Evolutionary conservation across 2,888 invertebrate species (phyloP), one percentile per base, ranked within the genome.

Genomic region (Mesorhabditis spiculigera): DNA sequence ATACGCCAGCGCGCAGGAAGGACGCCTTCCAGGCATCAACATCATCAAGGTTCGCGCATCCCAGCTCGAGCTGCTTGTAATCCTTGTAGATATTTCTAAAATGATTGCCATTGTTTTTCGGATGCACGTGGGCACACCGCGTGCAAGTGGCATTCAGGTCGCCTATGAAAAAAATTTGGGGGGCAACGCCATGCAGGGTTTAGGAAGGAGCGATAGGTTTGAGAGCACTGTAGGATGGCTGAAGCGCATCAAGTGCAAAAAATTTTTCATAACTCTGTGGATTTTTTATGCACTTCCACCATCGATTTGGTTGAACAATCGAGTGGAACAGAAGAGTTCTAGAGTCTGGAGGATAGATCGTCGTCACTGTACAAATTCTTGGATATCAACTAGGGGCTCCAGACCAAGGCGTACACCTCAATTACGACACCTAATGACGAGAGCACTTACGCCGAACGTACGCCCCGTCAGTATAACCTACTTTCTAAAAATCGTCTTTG

Each of bases 21-120:
- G 97, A 98, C 3, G 98, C 98, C 88, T 98, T 98, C 98, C 97
- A 98, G 13, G 95, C 95, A 87, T 98, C 98, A 13, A 97, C 94
- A 68, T 87, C 86, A 71, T 86, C 89, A 75, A 87, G 85, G 68
- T 92, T 95, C 88, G 96, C 96, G 86, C 96, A 96, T 73, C 96
- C 96, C 87, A 99, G 90, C 89, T 99, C 98, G 81, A 99, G 90
- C 88, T 95, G 95, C 88, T 98, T 98, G 89, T 93, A 96, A 88
- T 99, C 98, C 91, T 95, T 90, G 86, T 89, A 90, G 45, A 89
- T 89, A 84, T 89, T 90, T 77, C 89, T 89, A 77, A 43, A 82
- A 76, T 28, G 1, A 28, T 28, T 28, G 28, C 28, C 28, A 28
- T 28, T 28, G 28, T 28, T 28, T 28, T 28, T 28, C 28, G 28